Base-by-base conservation (phyloP, 2,797 vertebrate species). In the Lagocephalus sceleratus region DNA sequence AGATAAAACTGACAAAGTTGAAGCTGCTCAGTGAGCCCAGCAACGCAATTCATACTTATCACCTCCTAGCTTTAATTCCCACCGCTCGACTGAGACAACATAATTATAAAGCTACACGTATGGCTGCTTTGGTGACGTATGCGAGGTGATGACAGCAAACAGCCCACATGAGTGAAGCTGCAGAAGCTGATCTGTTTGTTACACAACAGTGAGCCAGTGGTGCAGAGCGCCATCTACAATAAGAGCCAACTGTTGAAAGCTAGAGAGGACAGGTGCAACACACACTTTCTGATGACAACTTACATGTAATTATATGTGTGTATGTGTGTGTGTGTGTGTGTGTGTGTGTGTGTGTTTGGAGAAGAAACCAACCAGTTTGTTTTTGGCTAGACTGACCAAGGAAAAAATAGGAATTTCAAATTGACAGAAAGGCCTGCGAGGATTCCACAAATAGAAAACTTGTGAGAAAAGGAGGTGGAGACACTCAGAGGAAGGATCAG, bases 131-230 rank as follows among this genome's bases (percentile, higher is more conserved):
- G 6, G 62, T 10, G 49, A 54, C 53, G 50, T 38, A 41, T 41
- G 53, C 17, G 44, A 69, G 47, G 58, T 23, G 51, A 51, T 47
- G 38, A 57, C 64, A 73, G 65, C 51, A 57, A 69, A 57, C 47
- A 50, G 49, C 53, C 55, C 54, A 22, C 21, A 42, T 23, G 25
- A 68, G 63, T 22, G 39, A 21, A 71, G 59, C 58, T 23, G 61
- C 15, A 20, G 48, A 39, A 60, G 56, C 57, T 16, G 54, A 45
- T 63, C 26, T 76, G 76, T 80, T 76, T 79, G 71, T 85, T 79
- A 72, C 68, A 73, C 77, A 82, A 81, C 73, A 77, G 55, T 51
- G 71, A 82, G 69, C 76, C 78, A 75, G 60, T 56, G 66, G 67
- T 43, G 62, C 32, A 25, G 63, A 68, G 52, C 66, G 25, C 57